phyloP scores from a whole-genome alignment of 2,113 vertebrate genomes.

The Misgurnus mizolepis region DNA sequence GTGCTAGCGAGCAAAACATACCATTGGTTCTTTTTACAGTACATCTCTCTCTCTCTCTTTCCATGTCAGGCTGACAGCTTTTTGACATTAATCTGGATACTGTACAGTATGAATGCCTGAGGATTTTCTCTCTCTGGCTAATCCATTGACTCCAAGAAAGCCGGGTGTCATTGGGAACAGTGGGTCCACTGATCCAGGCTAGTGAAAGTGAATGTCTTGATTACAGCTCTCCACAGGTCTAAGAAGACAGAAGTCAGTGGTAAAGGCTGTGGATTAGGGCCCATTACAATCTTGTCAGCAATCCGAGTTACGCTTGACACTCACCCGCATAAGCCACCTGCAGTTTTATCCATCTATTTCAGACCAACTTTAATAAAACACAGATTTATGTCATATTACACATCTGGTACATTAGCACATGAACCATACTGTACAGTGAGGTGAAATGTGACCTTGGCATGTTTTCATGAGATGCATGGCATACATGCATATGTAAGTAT shows the following conservation, averaged over 20 bases:
- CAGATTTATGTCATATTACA: too few relatives aligned
- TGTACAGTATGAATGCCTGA: not conserved
- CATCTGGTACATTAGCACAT: too few relatives aligned
- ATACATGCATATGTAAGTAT: too few relatives aligned
- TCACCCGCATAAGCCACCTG: not conserved
- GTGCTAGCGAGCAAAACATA: not conserved
- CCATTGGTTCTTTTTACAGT: not conserved
- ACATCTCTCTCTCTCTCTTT: not conserved
- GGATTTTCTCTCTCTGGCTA: slow-evolving; percentile 9
- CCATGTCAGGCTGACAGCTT: not conserved
- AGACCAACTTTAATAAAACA: too few relatives aligned
- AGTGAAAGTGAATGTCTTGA: not conserved
- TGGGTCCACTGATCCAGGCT: not conserved
- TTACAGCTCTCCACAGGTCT: slow-evolving; percentile 19
- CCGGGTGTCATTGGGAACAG: slow-evolving; percentile 3
- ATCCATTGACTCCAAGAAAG: slow-evolving; percentile 4
- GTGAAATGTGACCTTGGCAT: too few relatives aligned
- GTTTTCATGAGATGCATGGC: too few relatives aligned
- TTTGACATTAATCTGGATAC: slow-evolving; percentile 10
- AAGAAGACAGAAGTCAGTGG: not conserved
- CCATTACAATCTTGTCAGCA: not conserved
- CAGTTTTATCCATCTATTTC: not conserved
- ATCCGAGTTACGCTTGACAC: not conserved
- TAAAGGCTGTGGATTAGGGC: not conserved
- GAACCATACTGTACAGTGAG: too few relatives aligned